phyloP scores from a whole-genome alignment of 1,140 invertebrate species.

The Acromyrmex charruanus region DNA sequence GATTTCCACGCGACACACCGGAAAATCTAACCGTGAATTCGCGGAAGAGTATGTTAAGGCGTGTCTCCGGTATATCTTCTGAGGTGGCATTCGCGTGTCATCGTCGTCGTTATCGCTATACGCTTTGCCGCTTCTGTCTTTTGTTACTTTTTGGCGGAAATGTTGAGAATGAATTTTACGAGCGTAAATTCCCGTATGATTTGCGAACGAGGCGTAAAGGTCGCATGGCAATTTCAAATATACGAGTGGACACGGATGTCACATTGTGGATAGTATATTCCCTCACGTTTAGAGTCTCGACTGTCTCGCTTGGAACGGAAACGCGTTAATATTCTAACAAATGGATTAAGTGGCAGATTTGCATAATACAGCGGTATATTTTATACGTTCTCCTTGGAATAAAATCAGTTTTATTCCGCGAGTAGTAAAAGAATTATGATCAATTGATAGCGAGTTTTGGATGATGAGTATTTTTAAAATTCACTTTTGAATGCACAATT shows the following conservation, averaged over 20 bases:
- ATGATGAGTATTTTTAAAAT: constrained; percentile 7
- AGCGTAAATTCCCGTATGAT: constrained; percentile 19
- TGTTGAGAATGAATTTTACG: background rate
- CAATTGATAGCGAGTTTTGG: background rate
- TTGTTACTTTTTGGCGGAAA: constrained; percentile 33
- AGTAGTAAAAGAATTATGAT: constrained; percentile 5
- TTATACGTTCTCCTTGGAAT: background rate
- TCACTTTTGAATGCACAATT: background rate
- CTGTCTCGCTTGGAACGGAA: background rate
- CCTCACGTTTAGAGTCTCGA: background rate
- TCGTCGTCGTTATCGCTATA: background rate
- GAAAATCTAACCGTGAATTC: constrained; percentile 39
- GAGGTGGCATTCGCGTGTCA: constrained; percentile 7
- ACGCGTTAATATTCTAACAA: constrained; percentile 45
- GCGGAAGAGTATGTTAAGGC: constrained; percentile 37
- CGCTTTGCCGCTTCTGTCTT: background rate
- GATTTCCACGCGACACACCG: constrained; percentile 20
- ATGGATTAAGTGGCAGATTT: constrained; percentile 31
- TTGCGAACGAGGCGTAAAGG: background rate
- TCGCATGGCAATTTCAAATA: constrained; percentile 30
- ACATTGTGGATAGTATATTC: background rate
- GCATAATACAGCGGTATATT: constrained; percentile 15
- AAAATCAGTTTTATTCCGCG: constrained; percentile 20
- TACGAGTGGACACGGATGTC: background rate
- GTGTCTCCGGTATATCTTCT: constrained; percentile 21